Evolutionary conservation across 1,140 invertebrate species (phyloP), one percentile per base, ranked within the genome.

Genomic region (Battus philenor): DNA sequence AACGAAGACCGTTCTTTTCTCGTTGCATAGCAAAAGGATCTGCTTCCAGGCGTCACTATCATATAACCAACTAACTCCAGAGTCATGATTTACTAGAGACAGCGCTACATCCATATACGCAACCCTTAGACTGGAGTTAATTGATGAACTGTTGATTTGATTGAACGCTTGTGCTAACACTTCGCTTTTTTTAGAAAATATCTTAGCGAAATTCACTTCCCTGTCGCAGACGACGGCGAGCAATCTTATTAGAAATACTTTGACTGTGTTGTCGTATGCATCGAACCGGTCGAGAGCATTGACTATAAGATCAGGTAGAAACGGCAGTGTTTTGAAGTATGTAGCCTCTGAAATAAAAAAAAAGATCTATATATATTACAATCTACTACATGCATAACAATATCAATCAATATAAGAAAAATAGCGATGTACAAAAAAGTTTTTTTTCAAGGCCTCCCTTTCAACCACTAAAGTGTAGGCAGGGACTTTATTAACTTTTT

Each of bases 61-160:
- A 1, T 76, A 38, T 10, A 85, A 46, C 81, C 81, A 85, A 8
- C 44, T 47, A 8, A 74, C 48, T 1, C 81, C 78, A 4, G 77
- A 71, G 22, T 51, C 65, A 34, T 85, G 78, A 20, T 60, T 64
- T 0, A 68, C 52, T 1, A 79, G 50, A 16, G 66, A 49, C 11
- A 76, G 41, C 7, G 73, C 81, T 10, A 78, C 58, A 44, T 85
- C 73, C 55, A 81, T 60, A 26, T 75, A 74, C 0, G 77, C 78
- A 4, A 82, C 77, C 45, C 66, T 63, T 12, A 78, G 47, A 45
- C 78, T 79, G 4, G 71, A 52, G 17, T 65, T 63, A 38, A 73
- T 66, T 6, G 46, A 43, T 16, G 60, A 32, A 7, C 58, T 54
- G 29, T 68, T 66, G 12, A 85, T 69, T 6, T 69, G 44, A 38